phyloP scores from a whole-genome alignment of 2,888 invertebrate genomes.

The Suillia variegata region DNA sequence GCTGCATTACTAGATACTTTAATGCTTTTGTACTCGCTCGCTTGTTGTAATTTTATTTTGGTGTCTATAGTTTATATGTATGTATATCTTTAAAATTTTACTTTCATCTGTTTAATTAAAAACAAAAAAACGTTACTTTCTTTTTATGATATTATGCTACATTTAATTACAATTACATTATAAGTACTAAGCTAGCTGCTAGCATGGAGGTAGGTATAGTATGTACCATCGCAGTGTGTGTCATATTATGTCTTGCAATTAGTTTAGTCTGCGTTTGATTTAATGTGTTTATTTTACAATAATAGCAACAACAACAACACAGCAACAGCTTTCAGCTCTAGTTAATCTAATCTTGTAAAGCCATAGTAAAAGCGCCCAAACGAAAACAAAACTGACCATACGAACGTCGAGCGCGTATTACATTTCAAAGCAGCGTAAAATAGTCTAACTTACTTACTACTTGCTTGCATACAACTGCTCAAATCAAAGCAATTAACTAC shows the following conservation, averaged over 20 bases:
- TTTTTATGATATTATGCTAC: too few relatives aligned
- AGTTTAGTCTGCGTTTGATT: neutral
- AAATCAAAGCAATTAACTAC: neutral
- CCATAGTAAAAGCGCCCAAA: neutral
- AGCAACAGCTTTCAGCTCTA: conserved; percentile 12
- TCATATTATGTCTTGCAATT: neutral
- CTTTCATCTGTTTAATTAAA: neutral
- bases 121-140: too few relatives aligned
- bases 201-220: neutral
- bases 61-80: too few relatives aligned
- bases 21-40: too few relatives aligned
- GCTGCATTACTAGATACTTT: too few relatives aligned
- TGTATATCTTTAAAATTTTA: neutral
- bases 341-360: conserved; percentile 5
- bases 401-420: too few relatives aligned
- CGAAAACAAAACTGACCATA: neutral
- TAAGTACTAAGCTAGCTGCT: neutral
- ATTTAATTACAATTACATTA: too few relatives aligned
- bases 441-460: too few relatives aligned
- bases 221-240: neutral
- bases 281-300: neutral
- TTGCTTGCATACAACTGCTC: too few relatives aligned
- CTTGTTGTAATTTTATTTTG: too few relatives aligned
- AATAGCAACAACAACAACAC: conserved; percentile 4
- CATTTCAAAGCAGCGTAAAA: too few relatives aligned